Conservation (phyloP, 2,888 invertebrate species). For the Rhagophthalmus giganteus region DNA sequence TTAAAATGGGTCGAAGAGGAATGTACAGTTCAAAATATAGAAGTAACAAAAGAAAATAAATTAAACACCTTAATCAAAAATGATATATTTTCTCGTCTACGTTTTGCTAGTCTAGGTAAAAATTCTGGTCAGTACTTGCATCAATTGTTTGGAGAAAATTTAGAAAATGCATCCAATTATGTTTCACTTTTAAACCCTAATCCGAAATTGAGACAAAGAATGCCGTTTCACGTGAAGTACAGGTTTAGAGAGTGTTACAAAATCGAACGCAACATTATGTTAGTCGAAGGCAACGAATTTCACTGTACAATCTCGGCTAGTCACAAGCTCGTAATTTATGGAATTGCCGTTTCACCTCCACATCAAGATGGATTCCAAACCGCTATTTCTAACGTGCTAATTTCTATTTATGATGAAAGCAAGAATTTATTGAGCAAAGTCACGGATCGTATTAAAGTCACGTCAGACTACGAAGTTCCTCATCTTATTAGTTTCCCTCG, state of each 20-base stretch:
- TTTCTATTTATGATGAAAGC: slow-evolving; percentile 12
- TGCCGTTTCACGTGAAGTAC: slow-evolving; percentile 17
- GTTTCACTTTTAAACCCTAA: slow-evolving; percentile 9
- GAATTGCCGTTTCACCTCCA: slow-evolving; percentile 21
- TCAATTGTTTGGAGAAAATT: slow-evolving; percentile 6
- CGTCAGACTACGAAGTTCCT: slow-evolving; percentile 22
- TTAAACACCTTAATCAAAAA: slow-evolving; percentile 54
- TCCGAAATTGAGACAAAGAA: slow-evolving; percentile 2
- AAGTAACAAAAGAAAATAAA: slow-evolving; percentile 55
- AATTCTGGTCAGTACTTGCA: slow-evolving; percentile 9
- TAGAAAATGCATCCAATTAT: slow-evolving; percentile 11
- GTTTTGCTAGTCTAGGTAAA: slow-evolving; percentile 46
- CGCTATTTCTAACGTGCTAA: slow-evolving; percentile 10
- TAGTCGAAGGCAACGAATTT: slow-evolving; percentile 9
- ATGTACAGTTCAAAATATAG: slow-evolving; percentile 56
- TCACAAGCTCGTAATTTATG: slow-evolving; percentile 16
- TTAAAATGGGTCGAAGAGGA: slow-evolving; percentile 62
- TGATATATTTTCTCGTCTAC: slow-evolving; percentile 56
- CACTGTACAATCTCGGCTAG: slow-evolving; percentile 2
- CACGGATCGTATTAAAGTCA: slow-evolving; percentile 1
- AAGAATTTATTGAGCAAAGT: slow-evolving; percentile 6
- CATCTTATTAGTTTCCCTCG: slow-evolving; percentile 12
- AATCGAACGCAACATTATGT: slow-evolving; percentile 18
- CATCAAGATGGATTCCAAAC: slow-evolving; percentile 15
- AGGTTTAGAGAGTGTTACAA: slow-evolving; percentile 31